Evolutionary conservation across 2,888 invertebrate genomes (phyloP), one percentile per base, ranked within the genome.

Genomic region (Julus scandinavius): DNA sequence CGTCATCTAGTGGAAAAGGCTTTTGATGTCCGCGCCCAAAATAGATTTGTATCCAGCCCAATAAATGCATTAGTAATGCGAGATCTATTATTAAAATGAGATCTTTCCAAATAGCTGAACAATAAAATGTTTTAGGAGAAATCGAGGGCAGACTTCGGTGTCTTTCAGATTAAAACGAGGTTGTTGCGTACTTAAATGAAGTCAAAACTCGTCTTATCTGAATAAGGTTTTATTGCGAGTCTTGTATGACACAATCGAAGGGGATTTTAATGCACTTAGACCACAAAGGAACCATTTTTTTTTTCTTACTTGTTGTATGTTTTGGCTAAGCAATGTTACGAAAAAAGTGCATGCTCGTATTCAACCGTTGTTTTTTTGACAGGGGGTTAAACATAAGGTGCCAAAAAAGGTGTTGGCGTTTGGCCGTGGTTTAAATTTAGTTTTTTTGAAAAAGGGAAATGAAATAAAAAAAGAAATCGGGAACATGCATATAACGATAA

Each of bases 201-300:
- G 80, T 40, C 80, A 38, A 80, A 29, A 80, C 80, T 80, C 80
- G 80, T 80, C 80, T 80, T 80, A 80, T 80, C 80, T 80, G 80
- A 29, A 72, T 29, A 72, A 72, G 29, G 45, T 45, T 72, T 29
- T 72, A 72, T 72, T 11, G 72, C 80, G 4, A 38, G 80, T 15
- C 29, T 80, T 80, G 80, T 80, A 80, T 80, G 80, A 40, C 80
- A 80, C 80, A 80, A 80, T 80, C 80, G 38, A 80, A 80, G 29
- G 38, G 80, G 38, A 80, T 80, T 80, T 80, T 80, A 80, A 80
- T 80, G 80, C 80, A 80, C 80, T 80, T 38, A 29, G 2, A 38
- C 38, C 80, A 80, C 80, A 80, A 80, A 80, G 38, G 29, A 72
- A 29, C 11, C 29, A 2, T 40, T 80, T 38, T 80, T 80, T 80